A percentile compares a stretch with the other conserved stretches of the same genome.
Conservation (phyloP, 2,888 invertebrate genomes). For the Portevinia maculata region DNA sequence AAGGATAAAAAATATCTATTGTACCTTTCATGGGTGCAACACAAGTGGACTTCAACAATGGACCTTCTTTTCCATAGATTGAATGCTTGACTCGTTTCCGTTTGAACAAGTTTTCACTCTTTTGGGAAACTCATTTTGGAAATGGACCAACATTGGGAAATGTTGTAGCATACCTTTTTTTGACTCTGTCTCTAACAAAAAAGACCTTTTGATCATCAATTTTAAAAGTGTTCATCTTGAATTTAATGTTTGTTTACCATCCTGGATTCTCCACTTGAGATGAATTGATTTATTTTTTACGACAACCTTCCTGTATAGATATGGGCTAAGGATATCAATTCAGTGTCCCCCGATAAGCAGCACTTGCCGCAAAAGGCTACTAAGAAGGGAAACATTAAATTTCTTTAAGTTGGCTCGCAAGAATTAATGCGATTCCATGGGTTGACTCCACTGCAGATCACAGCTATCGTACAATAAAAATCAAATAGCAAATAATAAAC, state of each 20-base stretch:
- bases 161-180: not conserved
- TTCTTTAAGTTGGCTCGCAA: too few relatives aligned
- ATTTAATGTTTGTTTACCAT: not conserved
- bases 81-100: not conserved
- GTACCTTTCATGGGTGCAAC: slow-evolving; percentile 15
- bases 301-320: too few relatives aligned
- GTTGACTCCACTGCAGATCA: too few relatives aligned
- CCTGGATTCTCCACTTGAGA: not conserved
- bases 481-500: too few relatives aligned
- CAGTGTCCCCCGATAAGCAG: too few relatives aligned
- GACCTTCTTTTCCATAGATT: not conserved
- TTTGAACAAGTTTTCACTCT: not conserved
- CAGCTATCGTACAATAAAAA: too few relatives aligned
- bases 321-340: too few relatives aligned
- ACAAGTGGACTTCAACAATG: slow-evolving; percentile 10
- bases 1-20: slow-evolving; percentile 23
- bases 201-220: not conserved
- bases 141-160: slow-evolving; percentile 1
- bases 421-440: too few relatives aligned
- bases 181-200: not conserved
- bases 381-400: too few relatives aligned
- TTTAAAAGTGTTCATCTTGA: slow-evolving; percentile 9
- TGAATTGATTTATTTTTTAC: slow-evolving; percentile 26
- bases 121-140: not conserved
- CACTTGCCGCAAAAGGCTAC: too few relatives aligned